Base-by-base conservation (phyloP, 2,888 invertebrate genomes). In the Glaucopsyche alexis region DNA sequence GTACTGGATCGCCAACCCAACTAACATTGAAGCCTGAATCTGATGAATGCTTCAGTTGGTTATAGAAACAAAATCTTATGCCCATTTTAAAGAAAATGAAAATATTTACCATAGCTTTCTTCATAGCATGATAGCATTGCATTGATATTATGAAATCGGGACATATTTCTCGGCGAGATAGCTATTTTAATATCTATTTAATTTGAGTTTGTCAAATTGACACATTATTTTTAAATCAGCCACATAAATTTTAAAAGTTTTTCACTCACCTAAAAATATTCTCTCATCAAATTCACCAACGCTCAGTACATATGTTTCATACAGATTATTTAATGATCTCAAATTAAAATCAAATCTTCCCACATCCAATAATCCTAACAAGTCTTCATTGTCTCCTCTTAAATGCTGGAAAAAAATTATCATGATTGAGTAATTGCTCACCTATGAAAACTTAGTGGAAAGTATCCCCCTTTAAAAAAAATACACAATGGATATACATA, bases 251-350 rank as follows among this genome's bases (percentile, higher is more conserved):
- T 52, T 19, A 71, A 74, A 65, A 19, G 40, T 52, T n/a, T 66
- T 72, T 72, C n/a, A 66, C 88, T 95, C 94, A 94, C 97, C 96
- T 82, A 98, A 94, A 91, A 99, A 98, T 87, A 99, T 97, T 83
- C 99, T 95, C 88, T 99, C 99, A 87, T 99, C 99, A 87, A 99
- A 97, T 87, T 99, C 98, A 1, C 99, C 98, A 75, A 96, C 96
- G 85, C 96, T 97, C 55, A 98, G 91, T 40, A 99, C 96, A 87
- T 96, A 97, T 72, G 97, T 96, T 85, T 99, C 99, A 86, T 99
- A 99, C 13, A 95, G 93, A 85, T 96, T 97, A 79, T 96, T 97
- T 55, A 99, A 92, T 79, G 96, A 95, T 91, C 96, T 97, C 49
- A 96, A 94, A 90, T 99, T 99, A 19, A 93, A 91, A 80, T 98